phyloP scores from a whole-genome alignment of 2,113 vertebrate species.

The Chaenogobius annularis region DNA sequence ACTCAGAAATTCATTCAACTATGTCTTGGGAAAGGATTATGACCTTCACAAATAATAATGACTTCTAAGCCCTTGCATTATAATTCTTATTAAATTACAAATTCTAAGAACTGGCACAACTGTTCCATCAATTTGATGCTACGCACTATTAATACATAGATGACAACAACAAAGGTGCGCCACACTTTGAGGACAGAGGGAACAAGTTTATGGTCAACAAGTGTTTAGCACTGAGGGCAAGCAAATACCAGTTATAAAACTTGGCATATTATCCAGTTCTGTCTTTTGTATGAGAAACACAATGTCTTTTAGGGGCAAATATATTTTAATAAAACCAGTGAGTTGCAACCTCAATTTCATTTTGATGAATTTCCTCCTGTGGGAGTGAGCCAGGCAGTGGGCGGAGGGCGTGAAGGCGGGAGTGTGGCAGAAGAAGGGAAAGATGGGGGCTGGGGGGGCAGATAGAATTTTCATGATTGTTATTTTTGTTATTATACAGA shows the following conservation, averaged over 20 bases:
- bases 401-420: slow-evolving; percentile 51
- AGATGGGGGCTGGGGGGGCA: slow-evolving; percentile 84
- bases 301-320: slow-evolving; percentile 75
- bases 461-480: slow-evolving; percentile 86
- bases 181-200: neutral
- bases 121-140: neutral
- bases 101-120: neutral
- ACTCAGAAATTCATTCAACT: neutral
- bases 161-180: neutral
- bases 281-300: slow-evolving; percentile 55
- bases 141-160: neutral
- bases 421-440: slow-evolving; percentile 46
- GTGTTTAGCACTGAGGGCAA: slow-evolving; percentile 36
- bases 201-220: slow-evolving; percentile 44
- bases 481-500: slow-evolving; percentile 80
- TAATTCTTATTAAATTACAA: neutral
- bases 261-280: slow-evolving; percentile 48
- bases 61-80: slow-evolving; percentile 4
- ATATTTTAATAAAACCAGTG: slow-evolving; percentile 98
- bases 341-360: slow-evolving; percentile 98
- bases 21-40: slow-evolving; percentile 6
- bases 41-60: slow-evolving; percentile 2
- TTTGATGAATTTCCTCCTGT: slow-evolving; percentile 95
- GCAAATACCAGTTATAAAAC: slow-evolving; percentile 22
- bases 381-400: slow-evolving; percentile 80